Percentiles rank a stretch among this genome's conserved stretches.
These are phyloP conservation scores for Luperina testacea DNA, from an alignment of 2,888 invertebrate species.

Conservation along the genomic window DNA sequence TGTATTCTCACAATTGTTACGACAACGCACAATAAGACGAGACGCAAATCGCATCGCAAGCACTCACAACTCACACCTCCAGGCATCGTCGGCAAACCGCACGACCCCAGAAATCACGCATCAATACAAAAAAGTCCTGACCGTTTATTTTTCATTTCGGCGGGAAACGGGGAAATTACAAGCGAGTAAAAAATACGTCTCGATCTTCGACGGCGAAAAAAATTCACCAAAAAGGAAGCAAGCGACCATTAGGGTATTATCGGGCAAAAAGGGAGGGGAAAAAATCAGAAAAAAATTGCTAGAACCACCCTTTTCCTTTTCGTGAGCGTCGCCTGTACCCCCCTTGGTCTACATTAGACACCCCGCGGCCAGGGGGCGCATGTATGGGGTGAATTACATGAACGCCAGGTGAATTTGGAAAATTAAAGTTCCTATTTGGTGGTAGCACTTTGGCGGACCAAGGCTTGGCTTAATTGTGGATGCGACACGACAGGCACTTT, in stretches of 20 bases:
- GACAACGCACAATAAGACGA: not conserved
- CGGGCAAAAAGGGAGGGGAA: slow-evolving; percentile 85
- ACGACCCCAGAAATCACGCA: slow-evolving; percentile 71
- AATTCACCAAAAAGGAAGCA: slow-evolving; percentile 88
- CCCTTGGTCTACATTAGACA: slow-evolving; percentile 84
- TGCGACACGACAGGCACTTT: slow-evolving; percentile 63
- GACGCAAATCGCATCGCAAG: not conserved
- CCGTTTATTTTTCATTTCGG: slow-evolving; percentile 84
- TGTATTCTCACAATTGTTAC: not conserved
- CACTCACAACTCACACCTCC: slow-evolving; percentile 11
- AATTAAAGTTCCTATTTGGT: slow-evolving; percentile 83
- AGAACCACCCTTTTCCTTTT: slow-evolving; percentile 89
- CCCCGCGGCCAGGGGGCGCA: slow-evolving; percentile 79
- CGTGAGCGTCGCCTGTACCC: slow-evolving; percentile 84
- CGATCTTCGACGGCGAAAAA: slow-evolving; percentile 85
- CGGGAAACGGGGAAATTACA: slow-evolving; percentile 87
- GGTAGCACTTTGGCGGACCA: slow-evolving; percentile 60
- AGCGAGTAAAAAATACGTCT: slow-evolving; percentile 86
- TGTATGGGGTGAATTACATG: slow-evolving; percentile 86
- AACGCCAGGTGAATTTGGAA: slow-evolving; percentile 89
- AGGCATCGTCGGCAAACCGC: slow-evolving; percentile 9
- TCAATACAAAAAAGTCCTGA: slow-evolving; percentile 74
- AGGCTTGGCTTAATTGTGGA: slow-evolving; percentile 66
- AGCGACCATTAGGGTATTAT: slow-evolving; percentile 90
- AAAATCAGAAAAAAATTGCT: slow-evolving; percentile 89